Evolutionary conservation across 1,140 invertebrate species (phyloP).

Genomic region (Saccostrea cuccullata): DNA sequence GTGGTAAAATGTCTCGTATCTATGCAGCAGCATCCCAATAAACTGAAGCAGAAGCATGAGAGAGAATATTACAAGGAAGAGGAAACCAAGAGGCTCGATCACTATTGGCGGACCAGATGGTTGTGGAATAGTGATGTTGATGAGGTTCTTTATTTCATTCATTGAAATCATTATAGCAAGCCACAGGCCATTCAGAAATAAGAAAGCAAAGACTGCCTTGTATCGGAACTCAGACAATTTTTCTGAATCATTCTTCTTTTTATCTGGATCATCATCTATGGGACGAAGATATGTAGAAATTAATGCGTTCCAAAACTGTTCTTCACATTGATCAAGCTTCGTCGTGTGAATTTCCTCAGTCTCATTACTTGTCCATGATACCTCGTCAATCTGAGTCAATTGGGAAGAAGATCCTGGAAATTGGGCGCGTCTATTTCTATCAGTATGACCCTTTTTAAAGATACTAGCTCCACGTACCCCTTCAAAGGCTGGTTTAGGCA

Average conservation of each 20-base stretch:
- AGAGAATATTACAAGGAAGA: conserved; percentile 98
- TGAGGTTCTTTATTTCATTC: conserved; percentile 86
- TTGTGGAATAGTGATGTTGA: conserved; percentile 84
- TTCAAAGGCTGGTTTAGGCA: too few relatives aligned
- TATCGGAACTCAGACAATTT: conserved; percentile 95
- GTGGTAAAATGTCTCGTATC: conserved; percentile 97
- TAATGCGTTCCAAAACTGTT: conserved; percentile 67
- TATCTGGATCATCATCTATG: conserved; percentile 62
- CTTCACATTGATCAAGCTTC: background rate
- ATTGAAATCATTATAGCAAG: conserved; percentile 96
- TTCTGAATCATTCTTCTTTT: conserved; percentile 80
- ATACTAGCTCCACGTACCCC: background rate
- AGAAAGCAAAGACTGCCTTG: conserved; percentile 96
- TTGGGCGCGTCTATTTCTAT: background rate
- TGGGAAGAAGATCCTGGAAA: background rate
- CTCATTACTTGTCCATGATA: conserved; percentile 8
- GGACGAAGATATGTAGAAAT: conserved; percentile 72
- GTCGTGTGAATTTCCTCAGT: background rate
- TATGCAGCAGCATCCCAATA: conserved; percentile 98
- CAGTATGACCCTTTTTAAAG: background rate
- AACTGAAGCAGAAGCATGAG: conserved; percentile 97
- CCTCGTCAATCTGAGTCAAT: conserved; percentile 1
- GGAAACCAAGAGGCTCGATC: conserved; percentile 94
- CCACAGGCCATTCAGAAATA: conserved; percentile 98
- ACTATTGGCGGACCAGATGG: conserved; percentile 52